Evolutionary conservation across 2,888 invertebrate genomes (phyloP), one percentile per base, ranked within the genome.

Genomic region (Tenthredo amoena): DNA sequence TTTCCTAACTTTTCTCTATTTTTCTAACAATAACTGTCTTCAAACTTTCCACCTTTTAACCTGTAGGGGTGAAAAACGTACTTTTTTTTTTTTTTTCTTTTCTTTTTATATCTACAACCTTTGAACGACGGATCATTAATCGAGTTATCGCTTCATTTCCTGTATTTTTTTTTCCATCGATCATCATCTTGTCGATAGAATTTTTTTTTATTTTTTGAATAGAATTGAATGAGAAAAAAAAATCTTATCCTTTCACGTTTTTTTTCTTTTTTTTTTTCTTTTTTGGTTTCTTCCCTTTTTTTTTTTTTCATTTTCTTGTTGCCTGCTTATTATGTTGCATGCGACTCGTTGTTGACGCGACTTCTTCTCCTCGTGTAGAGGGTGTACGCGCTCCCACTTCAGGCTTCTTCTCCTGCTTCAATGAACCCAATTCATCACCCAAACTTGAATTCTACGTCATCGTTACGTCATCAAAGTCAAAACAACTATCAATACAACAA

Each of bases 381-480:
- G 92, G 94, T 94, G 91, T 94, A 94, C 92, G 94, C 94, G 92
- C 94, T 94, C 91, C 94, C 94, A 76, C 88, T 90, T 91, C 91
- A 94, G 93, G 93, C 91, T 90, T 90, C 92, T 88, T 89, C 91
- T 89, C 91, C 93, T 89, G 90, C 91, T 88, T 90, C 91, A 89
- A 88, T 88, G 90, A 92, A 91, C 89, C 92, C 92, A 87, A 90
- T 91, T 89, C 90, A 91, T 89, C 92, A 91, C 89, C 91, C 92
- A 92, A 93, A 91, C 89, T 91, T 92, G 92, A 93, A 91, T 91
- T 91, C 90, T 91, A 91, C 91, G 90, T 93, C 91, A 89, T 93
- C 91, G 89, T 93, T 91, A 88, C 92, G 92, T 90, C 93, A 90
- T 87, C 91, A 92, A 91, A 91, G 91, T 87, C 91, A 92, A 91